Evolutionary conservation across 2,888 invertebrate genomes (phyloP).

Genomic region (Brachyptera risi): DNA sequence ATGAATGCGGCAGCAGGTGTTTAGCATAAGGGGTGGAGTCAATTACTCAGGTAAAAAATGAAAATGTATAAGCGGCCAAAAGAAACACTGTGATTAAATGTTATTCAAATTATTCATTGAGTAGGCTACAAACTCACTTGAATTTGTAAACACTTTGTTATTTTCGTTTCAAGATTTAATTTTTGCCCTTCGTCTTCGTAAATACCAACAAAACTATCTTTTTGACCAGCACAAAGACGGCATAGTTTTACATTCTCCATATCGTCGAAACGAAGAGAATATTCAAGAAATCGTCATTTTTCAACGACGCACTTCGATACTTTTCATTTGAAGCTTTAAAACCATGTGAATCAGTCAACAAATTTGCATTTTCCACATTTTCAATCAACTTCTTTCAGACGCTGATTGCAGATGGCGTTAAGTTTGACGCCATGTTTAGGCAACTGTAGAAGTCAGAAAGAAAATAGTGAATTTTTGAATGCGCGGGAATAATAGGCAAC

Average conservation of each 20-base stretch:
- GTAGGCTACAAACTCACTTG: conserved; percentile 40
- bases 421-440: too few relatives aligned
- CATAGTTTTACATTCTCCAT: conserved; percentile 40
- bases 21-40: too few relatives aligned
- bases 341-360: too few relatives aligned
- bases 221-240: conserved; percentile 47
- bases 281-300: too few relatives aligned
- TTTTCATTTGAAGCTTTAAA: neutral
- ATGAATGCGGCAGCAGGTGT: too few relatives aligned
- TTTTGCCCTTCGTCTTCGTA: conserved; percentile 46
- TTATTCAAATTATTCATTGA: neutral
- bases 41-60: neutral
- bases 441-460: too few relatives aligned
- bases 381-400: too few relatives aligned
- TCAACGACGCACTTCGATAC: neutral
- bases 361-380: too few relatives aligned
- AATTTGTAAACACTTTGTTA: conserved; percentile 46
- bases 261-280: neutral
- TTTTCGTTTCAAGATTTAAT: conserved; percentile 44
- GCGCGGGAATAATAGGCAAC: too few relatives aligned
- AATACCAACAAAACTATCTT: conserved; percentile 44
- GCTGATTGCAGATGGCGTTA: too few relatives aligned
- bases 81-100: neutral
- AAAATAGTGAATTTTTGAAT: too few relatives aligned
- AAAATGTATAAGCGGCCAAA: neutral